Percentiles rank a stretch among this genome's conserved stretches.
Conservation (phyloP, 1,140 invertebrate genomes). For the Eriocheir sinensis region DNA sequence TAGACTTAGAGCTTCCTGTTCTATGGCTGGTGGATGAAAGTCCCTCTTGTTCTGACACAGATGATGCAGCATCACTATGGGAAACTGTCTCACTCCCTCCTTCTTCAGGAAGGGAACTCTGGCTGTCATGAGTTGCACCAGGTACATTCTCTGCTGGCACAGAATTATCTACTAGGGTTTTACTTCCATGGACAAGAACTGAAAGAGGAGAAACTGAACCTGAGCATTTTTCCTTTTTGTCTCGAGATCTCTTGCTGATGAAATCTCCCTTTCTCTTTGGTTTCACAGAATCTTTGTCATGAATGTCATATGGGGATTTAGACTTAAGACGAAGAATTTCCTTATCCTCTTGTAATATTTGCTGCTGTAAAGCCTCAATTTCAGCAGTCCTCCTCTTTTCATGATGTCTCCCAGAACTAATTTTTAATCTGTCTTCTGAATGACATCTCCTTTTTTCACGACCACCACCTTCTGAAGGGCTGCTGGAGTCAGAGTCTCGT, state of each 20-base stretch:
- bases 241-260: conserved; percentile 47
- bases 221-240: conserved; percentile 68
- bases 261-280: conserved; percentile 67
- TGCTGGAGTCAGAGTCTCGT: conserved; percentile 63
- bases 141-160: conserved; percentile 61
- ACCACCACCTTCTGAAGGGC: conserved; percentile 66
- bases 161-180: conserved; percentile 42
- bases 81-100: conserved; percentile 54
- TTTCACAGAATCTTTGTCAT: conserved; percentile 56
- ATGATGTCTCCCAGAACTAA: conserved; percentile 52
- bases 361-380: conserved; percentile 52
- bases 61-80: conserved; percentile 66
- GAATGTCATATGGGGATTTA: conserved; percentile 56
- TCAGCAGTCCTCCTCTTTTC: conserved; percentile 67
- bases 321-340: conserved; percentile 50
- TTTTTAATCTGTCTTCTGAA: conserved; percentile 65
- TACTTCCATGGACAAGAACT: background rate
- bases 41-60: conserved; percentile 69
- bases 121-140: conserved; percentile 58
- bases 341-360: conserved; percentile 54
- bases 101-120: conserved; percentile 70
- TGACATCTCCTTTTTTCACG: conserved; percentile 69
- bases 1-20: background rate
- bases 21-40: conserved; percentile 2
- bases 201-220: background rate